Conservation (phyloP, 1,140 invertebrate species). For the Nebria ingens region DNA sequence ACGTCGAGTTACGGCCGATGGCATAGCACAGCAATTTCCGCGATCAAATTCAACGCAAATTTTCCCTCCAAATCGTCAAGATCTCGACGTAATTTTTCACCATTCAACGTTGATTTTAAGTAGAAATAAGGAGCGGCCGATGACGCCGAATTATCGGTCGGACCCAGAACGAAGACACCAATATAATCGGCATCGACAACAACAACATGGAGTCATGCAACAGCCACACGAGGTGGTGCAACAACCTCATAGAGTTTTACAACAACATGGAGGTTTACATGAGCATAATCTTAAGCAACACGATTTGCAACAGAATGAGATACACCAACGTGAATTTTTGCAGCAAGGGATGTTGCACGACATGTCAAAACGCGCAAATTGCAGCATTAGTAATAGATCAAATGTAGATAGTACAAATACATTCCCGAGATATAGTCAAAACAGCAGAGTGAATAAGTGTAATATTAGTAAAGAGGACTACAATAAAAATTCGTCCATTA, state of each 20-base stretch:
- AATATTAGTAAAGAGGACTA: not conserved
- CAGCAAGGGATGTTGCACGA: too few relatives aligned
- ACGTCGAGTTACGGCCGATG: not conserved
- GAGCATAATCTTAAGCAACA: too few relatives aligned
- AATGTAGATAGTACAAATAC: not conserved
- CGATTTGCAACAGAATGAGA: too few relatives aligned
- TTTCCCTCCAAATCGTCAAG: constrained; percentile 35
- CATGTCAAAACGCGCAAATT: too few relatives aligned
- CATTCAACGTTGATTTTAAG: not conserved
- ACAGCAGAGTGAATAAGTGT: not conserved
- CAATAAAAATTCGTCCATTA: constrained; percentile 8
- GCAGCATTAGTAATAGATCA: too few relatives aligned
- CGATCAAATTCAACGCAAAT: constrained; percentile 41
- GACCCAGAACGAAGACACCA: not conserved
- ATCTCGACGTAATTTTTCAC: constrained; percentile 3
- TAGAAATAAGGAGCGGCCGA: constrained; percentile 3
- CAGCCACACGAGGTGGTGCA: not conserved
- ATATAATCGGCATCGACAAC: not conserved
- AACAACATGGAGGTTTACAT: not conserved
- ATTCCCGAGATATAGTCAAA: constrained; percentile 3
- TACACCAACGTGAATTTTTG: too few relatives aligned
- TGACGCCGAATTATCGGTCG: not conserved
- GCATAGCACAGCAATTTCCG: constrained; percentile 38
- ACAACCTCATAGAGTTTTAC: not conserved
- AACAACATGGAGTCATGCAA: not conserved